Evolutionary conservation across 2,888 invertebrate species (phyloP).

Genomic region (Diplolepis rosae): DNA sequence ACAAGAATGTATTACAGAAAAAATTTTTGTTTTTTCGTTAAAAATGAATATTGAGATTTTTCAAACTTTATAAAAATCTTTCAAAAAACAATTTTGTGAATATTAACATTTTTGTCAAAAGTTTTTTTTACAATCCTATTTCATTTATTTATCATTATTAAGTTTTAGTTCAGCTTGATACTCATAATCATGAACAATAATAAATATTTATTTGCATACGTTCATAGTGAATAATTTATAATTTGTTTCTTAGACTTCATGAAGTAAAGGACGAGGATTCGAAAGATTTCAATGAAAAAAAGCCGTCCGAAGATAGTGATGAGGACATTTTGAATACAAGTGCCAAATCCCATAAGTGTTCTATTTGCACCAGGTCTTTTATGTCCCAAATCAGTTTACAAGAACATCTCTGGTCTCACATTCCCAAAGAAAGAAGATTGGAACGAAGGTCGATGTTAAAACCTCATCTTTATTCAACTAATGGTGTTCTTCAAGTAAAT

Average conservation of each 20-base stretch:
- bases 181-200: slow-evolving; percentile 11
- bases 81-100: too few relatives aligned
- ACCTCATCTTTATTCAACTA: slow-evolving; percentile 64
- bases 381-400: slow-evolving; percentile 78
- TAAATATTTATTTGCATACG: too few relatives aligned
- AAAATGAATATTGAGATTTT: too few relatives aligned
- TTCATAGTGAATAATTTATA: too few relatives aligned
- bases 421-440: slow-evolving; percentile 70
- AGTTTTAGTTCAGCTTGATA: too few relatives aligned
- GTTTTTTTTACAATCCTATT: too few relatives aligned
- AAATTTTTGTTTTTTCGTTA: too few relatives aligned
- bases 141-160: too few relatives aligned
- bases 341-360: slow-evolving; percentile 76
- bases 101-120: too few relatives aligned
- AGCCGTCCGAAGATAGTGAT: slow-evolving; percentile 45
- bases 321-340: slow-evolving; percentile 38
- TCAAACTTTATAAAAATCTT: too few relatives aligned
- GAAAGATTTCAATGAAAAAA: slow-evolving; percentile 41
- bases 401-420: slow-evolving; percentile 79
- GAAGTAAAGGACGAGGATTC: slow-evolving; percentile 50
- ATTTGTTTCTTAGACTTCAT: slow-evolving; percentile 40
- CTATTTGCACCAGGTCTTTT: slow-evolving; percentile 77
- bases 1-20: too few relatives aligned
- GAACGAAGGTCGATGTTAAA: slow-evolving; percentile 63
- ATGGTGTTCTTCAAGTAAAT: slow-evolving; percentile 67